Percentiles rank a stretch among this genome's conserved stretches.
These are phyloP conservation scores for Oscheius sp. DNA, from an alignment of 2,888 invertebrate genomes.

Conservation along the genomic window DNA sequence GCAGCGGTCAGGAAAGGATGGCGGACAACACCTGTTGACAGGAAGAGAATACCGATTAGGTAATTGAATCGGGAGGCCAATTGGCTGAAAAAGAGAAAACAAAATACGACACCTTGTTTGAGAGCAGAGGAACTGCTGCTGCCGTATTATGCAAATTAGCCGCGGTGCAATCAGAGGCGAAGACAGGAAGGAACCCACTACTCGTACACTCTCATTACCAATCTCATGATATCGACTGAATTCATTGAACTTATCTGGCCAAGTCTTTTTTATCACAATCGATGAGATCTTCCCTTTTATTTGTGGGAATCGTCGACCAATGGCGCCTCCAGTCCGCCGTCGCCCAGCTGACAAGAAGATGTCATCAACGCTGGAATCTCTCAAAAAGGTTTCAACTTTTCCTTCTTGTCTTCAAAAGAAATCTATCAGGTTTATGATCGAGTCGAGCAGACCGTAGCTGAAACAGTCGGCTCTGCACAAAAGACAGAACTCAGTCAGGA, in stretches of 20 bases:
- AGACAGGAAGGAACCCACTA: conserved; percentile 24
- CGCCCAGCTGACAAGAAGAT: neutral
- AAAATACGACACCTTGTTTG: conserved; percentile 1
- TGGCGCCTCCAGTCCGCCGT: neutral
- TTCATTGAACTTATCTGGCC: no score
- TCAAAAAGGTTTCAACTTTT: conserved; percentile 12
- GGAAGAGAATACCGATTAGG: neutral
- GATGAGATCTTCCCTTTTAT: neutral
- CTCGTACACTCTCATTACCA: conserved; percentile 29
- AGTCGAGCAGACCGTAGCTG: conserved; percentile 27
- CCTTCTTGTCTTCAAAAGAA: neutral
- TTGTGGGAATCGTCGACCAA: neutral
- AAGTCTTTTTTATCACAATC: no score
- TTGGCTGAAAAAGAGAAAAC: conserved; percentile 10
- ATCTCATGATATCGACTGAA: no score
- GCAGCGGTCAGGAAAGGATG: neutral
- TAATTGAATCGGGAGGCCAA: neutral
- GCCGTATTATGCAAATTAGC: conserved; percentile 34
- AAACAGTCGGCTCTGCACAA: conserved; percentile 27
- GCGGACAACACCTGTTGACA: conserved; percentile 16
- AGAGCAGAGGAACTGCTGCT: conserved; percentile 11
- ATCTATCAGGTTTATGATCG: conserved; percentile 4
- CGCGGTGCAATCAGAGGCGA: conserved; percentile 29
- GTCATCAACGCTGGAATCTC: conserved; percentile 23
- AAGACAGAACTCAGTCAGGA: conserved; percentile 21